A percentile compares a stretch with the other conserved stretches of the same genome.
Conservation (phyloP, 2,113 vertebrate genomes). For the Gallinago undulata region DNA sequence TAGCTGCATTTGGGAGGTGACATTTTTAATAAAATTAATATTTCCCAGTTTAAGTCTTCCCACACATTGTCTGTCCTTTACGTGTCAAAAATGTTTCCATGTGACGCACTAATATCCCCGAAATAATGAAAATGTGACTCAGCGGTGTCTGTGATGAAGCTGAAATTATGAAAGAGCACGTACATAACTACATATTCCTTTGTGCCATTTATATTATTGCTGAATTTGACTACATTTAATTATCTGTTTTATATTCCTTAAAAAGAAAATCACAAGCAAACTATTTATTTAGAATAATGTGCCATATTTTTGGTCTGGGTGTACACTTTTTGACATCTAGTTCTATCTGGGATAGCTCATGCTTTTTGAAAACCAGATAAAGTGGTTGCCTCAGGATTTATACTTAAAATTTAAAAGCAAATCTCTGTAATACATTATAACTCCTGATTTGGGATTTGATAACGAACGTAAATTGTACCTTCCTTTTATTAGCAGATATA, state of each 20-base stretch:
- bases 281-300: background rate
- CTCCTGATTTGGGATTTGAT: background rate
- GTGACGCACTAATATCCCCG: background rate
- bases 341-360: background rate
- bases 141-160: background rate
- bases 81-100: background rate
- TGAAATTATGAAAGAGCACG: background rate
- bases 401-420: background rate
- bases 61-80: background rate
- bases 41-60: background rate
- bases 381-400: no score
- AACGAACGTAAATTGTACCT: background rate
- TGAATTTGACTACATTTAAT: background rate
- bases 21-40: background rate
- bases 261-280: background rate
- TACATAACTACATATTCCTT: rapidly evolving
- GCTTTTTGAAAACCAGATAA: background rate
- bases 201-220: background rate
- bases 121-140: background rate
- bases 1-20: background rate
- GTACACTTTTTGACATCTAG: background rate
- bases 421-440: background rate
- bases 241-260: background rate
- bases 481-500: background rate
- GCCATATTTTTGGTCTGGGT: background rate